These are phyloP conservation scores for Corynorhinus townsendii DNA, from an alignment of 2,113 vertebrate species.

Conservation along the genomic window DNA sequence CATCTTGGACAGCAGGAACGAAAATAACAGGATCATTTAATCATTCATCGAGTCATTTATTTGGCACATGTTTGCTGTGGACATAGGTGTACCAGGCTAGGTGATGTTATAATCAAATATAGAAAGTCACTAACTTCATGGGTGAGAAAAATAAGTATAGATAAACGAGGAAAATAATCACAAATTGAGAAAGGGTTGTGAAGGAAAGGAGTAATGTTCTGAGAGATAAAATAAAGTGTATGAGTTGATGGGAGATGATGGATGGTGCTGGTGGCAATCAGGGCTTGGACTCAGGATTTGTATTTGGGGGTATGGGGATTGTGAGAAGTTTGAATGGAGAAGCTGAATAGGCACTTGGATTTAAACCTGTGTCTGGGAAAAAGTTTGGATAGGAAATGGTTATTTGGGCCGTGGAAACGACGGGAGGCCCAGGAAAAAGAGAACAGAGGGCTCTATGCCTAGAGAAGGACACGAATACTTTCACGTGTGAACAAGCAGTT, in stretches of 20 bases:
- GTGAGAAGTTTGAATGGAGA: background rate
- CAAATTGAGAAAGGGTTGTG: background rate
- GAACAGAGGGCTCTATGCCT: background rate
- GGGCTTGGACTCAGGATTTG: background rate
- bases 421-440: background rate
- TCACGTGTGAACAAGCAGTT: background rate
- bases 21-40: background rate
- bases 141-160: slow-evolving; percentile 13
- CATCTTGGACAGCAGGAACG: background rate
- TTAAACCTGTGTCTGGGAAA: background rate
- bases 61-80: background rate
- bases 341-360: background rate
- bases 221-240: background rate
- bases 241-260: background rate
- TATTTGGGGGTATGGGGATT: background rate
- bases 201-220: background rate
- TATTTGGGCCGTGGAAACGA: background rate
- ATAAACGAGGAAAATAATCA: background rate
- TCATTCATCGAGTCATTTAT: background rate
- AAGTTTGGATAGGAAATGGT: background rate
- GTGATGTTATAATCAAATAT: background rate
- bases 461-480: background rate
- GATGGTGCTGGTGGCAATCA: background rate
- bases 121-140: background rate
- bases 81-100: background rate